Base-by-base conservation (phyloP, 2,888 invertebrate genomes). In the Nemotelus pantherinus region DNA sequence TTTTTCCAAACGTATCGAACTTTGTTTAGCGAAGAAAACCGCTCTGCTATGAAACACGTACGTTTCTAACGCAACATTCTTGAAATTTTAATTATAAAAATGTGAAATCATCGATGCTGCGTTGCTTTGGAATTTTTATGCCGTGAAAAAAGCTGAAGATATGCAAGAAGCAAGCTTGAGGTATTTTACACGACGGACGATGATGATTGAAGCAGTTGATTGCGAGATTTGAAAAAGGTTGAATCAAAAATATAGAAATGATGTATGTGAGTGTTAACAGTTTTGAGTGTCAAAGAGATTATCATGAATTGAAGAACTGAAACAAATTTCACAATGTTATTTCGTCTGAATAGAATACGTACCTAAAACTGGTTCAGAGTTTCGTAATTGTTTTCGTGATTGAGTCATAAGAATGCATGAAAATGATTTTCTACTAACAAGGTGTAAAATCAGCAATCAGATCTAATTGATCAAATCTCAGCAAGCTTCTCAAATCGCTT, bases 81-180 rank as follows among this genome's bases (percentile, higher is more conserved):
- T 60, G 60, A 74, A 74, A 74, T 74, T 74, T 60, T 74, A 74
- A 74, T 60, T 74, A 74, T 44, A 74, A 74, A 74, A 70, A 55
- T 70, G 70, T 55, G 45, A 55, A 70, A 70, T 55, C 25, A 70
- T 55, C 70, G 9, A 43, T 43, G 39, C 25, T 70, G 70, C 10
- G 55, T 70, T 10, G 53, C 55, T 6, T 55, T 41, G 70, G 44
- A 55, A 55, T 53, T 70, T 55, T 55, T 53, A 41, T 63, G 55
- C 53, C 41, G 53, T 50, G 53, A 53, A 70, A 47, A 39, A 60
- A 39, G 25, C 7, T 60, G 39, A 39, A 4, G 60, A 4, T 39
- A 39, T 25, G 41, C 60, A 9, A 57, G 25, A 3, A 57, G 25
- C n/a, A 9, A 57, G 25, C 25, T 3, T 57, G 25, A 57, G 10